A percentile compares a stretch with the other conserved stretches of the same genome.
These are phyloP conservation scores for Urocolius indicus DNA, from an alignment of 2,113 vertebrate species.

Conservation along the genomic window DNA sequence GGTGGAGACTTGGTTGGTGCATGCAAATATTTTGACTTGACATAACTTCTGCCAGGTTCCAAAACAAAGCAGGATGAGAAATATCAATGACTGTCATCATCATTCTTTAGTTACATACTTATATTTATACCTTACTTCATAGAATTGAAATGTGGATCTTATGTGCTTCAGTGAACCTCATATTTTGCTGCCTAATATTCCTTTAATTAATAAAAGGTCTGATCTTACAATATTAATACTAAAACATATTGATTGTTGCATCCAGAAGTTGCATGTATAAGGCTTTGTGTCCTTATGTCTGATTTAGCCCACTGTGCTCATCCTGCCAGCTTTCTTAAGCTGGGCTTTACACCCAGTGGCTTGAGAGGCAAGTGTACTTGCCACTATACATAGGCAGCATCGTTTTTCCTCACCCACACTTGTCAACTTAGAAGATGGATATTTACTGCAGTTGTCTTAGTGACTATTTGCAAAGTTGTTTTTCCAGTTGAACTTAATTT, in stretches of 20 bases:
- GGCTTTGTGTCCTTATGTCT: neutral
- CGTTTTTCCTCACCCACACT: fast-evolving
- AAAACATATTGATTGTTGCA: neutral
- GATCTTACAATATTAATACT: neutral
- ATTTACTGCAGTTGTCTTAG: neutral
- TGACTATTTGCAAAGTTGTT: neutral
- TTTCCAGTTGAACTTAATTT: neutral
- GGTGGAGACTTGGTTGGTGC: neutral
- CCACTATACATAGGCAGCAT: neutral
- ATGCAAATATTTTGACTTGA: neutral
- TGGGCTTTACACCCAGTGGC: neutral
- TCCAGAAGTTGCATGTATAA: neutral
- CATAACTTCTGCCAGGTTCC: neutral
- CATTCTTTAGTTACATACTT: neutral
- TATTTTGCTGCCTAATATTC: neutral
- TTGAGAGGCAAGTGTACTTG: fast-evolving
- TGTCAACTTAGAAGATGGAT: neutral
- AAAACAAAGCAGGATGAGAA: constrained; percentile 9
- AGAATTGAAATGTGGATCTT: neutral
- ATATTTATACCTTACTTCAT: neutral
- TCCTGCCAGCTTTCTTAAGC: neutral
- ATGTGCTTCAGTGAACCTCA: neutral
- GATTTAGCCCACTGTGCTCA: fast-evolving
- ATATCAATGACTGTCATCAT: neutral
- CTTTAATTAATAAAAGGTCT: neutral